phyloP scores from a whole-genome alignment of 2,888 invertebrate species.

The Synanthedon andrenaeformis region DNA sequence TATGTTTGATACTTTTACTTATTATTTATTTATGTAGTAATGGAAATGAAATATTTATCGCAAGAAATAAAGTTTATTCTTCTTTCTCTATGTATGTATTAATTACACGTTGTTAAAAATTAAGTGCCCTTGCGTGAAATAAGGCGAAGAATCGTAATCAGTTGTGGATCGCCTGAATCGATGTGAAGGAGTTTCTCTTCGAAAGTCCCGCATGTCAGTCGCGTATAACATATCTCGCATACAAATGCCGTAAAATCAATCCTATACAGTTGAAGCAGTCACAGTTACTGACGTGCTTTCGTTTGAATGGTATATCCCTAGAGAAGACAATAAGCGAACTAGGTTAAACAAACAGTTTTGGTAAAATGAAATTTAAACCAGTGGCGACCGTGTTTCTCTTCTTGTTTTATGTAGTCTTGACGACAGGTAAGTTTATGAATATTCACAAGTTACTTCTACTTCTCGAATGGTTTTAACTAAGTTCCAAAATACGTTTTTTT shows the following conservation, averaged over 20 bases:
- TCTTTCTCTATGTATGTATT: too few species aligned
- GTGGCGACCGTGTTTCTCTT: constrained; percentile 19
- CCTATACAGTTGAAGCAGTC: constrained; percentile 42
- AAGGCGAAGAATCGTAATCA: background rate
- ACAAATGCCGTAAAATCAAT: constrained; percentile 46
- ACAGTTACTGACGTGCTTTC: constrained; percentile 40
- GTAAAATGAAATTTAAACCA: constrained; percentile 42
- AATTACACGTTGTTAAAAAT: too few species aligned
- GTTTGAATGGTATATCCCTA: constrained; percentile 59
- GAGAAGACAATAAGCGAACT: constrained; percentile 35
- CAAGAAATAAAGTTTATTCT: too few species aligned
- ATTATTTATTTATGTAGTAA: too few species aligned
- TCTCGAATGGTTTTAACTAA: background rate
- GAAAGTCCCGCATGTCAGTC: constrained; percentile 65
- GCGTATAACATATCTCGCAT: constrained; percentile 55
- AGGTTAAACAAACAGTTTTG: constrained; percentile 19
- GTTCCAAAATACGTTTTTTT: background rate
- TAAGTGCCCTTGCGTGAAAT: constrained; percentile 17
- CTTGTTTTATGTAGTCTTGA: constrained; percentile 23
- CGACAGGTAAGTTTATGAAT: constrained; percentile 21
- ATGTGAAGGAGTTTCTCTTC: constrained; percentile 62
- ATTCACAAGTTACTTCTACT: background rate
- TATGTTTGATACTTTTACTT: too few species aligned
- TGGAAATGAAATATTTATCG: too few species aligned
- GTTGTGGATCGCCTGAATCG: background rate